Evolutionary conservation across 2,797 vertebrate species (phyloP).

Genomic region (Thamnophis elegans): DNA sequence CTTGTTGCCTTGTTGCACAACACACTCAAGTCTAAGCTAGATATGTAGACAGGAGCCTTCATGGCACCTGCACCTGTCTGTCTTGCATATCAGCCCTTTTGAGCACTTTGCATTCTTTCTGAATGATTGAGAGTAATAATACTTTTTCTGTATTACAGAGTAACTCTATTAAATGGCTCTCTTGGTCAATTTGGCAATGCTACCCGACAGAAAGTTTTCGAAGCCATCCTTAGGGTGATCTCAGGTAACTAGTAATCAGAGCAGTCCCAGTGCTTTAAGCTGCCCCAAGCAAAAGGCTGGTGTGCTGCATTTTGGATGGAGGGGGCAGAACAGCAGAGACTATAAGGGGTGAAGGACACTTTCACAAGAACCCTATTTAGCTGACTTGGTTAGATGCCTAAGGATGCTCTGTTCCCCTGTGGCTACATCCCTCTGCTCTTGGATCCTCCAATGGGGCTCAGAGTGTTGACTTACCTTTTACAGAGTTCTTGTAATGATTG

Average conservation of each 20-base stretch:
- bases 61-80: neutral
- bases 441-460: neutral
- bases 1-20: neutral
- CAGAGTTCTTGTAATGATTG: neutral
- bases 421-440: neutral
- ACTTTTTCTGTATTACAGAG: neutral
- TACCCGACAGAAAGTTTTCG: neutral
- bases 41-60: neutral
- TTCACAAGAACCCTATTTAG: neutral
- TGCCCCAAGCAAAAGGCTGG: neutral
- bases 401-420: neutral
- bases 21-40: neutral
- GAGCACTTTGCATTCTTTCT: neutral
- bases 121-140: neutral
- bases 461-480: neutral
- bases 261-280: neutral
- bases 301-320: neutral
- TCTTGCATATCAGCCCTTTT: neutral
- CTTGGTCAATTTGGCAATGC: neutral
- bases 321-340: neutral
- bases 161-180: neutral
- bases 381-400: neutral
- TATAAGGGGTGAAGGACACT: neutral
- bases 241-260: conserved; percentile 4
- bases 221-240: neutral